Evolutionary conservation across 2,888 invertebrate genomes (phyloP).

Genomic region (Tenodera sinensis): DNA sequence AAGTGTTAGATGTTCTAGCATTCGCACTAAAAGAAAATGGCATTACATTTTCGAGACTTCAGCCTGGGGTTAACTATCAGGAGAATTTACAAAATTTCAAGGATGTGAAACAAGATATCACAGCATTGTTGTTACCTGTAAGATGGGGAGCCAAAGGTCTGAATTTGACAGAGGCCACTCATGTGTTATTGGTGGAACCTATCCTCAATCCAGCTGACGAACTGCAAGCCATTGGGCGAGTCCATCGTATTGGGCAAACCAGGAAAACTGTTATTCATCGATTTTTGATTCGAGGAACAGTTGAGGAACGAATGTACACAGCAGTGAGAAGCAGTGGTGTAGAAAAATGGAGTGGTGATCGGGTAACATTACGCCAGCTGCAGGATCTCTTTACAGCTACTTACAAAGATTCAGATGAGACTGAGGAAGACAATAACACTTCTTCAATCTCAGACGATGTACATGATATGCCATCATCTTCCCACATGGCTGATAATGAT

Average conservation of each 20-base stretch:
- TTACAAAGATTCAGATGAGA: not conserved
- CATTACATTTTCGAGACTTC: conserved; percentile 44
- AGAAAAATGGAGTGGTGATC: conserved; percentile 46
- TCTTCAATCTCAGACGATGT: too few relatives aligned
- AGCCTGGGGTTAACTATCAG: conserved; percentile 44
- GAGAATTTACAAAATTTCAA: conserved; percentile 52
- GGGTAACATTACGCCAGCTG: conserved; percentile 46
- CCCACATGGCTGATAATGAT: too few relatives aligned
- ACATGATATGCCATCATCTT: too few relatives aligned
- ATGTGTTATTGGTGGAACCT: conserved; percentile 72
- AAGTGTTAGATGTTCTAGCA: conserved; percentile 51
- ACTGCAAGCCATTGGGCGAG: conserved; percentile 71
- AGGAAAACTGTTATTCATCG: conserved; percentile 68
- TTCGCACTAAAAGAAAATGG: conserved; percentile 54
- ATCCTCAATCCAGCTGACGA: conserved; percentile 69
- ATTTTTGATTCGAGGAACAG: conserved; percentile 63
- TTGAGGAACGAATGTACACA: conserved; percentile 64
- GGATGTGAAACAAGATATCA: not conserved
- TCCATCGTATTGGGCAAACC: conserved; percentile 76
- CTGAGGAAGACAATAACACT: not conserved
- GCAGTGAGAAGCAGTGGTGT: conserved; percentile 45
- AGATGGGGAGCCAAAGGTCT: conserved; percentile 70
- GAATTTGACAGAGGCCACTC: conserved; percentile 74
- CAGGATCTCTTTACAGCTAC: conserved; percentile 41
- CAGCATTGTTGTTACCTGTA: conserved; percentile 63